These are phyloP conservation scores for Jaculus jaculus DNA, from an alignment of 2,113 vertebrate species.

Conservation along the genomic window DNA sequence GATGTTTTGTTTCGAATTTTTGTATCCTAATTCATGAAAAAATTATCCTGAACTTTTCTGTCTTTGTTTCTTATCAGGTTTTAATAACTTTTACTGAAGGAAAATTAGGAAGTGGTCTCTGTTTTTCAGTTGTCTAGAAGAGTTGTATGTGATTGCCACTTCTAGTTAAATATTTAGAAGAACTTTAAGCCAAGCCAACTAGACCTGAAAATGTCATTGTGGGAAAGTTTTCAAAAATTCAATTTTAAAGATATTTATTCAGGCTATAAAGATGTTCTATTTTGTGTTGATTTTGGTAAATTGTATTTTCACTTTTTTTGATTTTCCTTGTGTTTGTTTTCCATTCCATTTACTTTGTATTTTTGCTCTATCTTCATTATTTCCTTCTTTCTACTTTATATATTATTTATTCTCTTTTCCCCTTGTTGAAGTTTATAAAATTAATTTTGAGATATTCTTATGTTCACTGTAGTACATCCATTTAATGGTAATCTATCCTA, in stretches of 20 bases:
- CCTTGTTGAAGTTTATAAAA: not conserved
- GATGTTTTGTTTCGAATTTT: slow-evolving; percentile 48
- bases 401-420: slow-evolving; percentile 8
- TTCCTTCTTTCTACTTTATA: not conserved
- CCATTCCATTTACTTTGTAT: not conserved
- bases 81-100: not conserved
- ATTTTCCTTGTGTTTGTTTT: slow-evolving; percentile 3
- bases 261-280: not conserved
- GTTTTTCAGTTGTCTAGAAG: not conserved
- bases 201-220: not conserved
- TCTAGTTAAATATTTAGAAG: not conserved
- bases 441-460: not conserved
- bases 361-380: not conserved
- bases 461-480: not conserved
- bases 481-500: not conserved
- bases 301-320: not conserved
- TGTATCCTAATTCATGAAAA: not conserved
- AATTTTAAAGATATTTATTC: not conserved
- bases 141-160: not conserved
- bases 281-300: slow-evolving; percentile 19
- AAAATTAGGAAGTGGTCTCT: not conserved
- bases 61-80: slow-evolving; percentile 5
- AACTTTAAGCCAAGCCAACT: not conserved
- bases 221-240: not conserved
- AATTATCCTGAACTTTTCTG: not conserved